These are phyloP conservation scores for Phyllotreta cruciferae DNA, from an alignment of 2,888 invertebrate genomes.

Conservation along the genomic window DNA sequence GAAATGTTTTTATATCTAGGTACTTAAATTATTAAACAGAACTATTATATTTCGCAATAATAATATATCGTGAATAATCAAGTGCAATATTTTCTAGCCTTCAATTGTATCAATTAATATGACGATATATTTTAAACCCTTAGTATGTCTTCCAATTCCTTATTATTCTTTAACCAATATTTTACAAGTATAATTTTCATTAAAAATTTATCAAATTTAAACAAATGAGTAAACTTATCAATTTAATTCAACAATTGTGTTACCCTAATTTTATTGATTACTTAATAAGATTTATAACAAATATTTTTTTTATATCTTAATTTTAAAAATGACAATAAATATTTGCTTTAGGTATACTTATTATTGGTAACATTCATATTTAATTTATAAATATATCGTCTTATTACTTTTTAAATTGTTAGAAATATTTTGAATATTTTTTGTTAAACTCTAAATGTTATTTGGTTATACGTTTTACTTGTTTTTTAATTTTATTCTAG, in stretches of 20 bases:
- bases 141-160: neutral
- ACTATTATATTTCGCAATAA: constrained; percentile 31
- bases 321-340: too few species aligned
- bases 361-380: too few species aligned
- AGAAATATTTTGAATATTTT: constrained; percentile 8
- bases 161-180: neutral
- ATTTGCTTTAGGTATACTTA: too few species aligned
- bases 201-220: neutral
- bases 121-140: constrained; percentile 7
- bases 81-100: constrained; percentile 49
- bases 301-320: too few species aligned
- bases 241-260: too few species aligned
- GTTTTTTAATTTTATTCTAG: constrained; percentile 10
- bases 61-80: constrained; percentile 34
- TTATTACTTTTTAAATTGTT: constrained; percentile 7
- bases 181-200: neutral
- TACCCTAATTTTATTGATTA: too few species aligned
- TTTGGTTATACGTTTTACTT: constrained; percentile 2
- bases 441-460: constrained; percentile 18
- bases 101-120: constrained; percentile 23
- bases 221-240: too few species aligned
- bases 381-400: neutral
- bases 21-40: constrained; percentile 25
- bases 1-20: constrained; percentile 28
- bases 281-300: too few species aligned